Percentiles rank a stretch among this genome's conserved stretches.
These are phyloP conservation scores for Bucco capensis DNA, from an alignment of 2,113 vertebrate species.

Conservation along the genomic window DNA sequence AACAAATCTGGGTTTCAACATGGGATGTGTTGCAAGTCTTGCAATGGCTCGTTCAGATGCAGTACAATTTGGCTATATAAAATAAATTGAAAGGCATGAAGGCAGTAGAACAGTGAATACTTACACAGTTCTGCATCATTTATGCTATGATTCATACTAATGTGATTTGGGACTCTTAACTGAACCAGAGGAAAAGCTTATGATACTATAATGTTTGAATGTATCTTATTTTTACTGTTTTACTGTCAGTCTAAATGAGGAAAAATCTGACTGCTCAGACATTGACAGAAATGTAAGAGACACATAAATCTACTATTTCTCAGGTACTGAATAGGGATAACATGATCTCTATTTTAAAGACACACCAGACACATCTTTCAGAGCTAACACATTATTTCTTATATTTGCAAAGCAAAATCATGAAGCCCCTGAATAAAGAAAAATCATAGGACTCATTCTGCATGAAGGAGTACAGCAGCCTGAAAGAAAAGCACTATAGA, in stretches of 20 bases:
- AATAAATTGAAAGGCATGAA: neutral
- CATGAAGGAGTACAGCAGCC: neutral
- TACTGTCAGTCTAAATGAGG: neutral
- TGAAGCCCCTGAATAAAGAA: neutral
- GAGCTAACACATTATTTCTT: neutral
- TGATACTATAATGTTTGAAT: neutral
- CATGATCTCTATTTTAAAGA: neutral
- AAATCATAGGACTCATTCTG: neutral
- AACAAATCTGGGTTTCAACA: conserved; percentile 83
- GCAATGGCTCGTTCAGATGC: conserved; percentile 82
- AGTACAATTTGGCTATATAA: conserved; percentile 74
- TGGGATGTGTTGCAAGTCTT: conserved; percentile 84
- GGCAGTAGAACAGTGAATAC: neutral
- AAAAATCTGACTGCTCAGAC: neutral
- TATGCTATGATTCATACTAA: neutral
- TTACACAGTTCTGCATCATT: neutral
- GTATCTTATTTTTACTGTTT: neutral
- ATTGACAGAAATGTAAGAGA: fast-evolving
- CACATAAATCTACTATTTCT: neutral
- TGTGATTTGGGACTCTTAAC: neutral
- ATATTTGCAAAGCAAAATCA: neutral
- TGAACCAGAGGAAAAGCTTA: neutral
- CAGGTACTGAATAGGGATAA: neutral
- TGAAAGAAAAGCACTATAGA: neutral
- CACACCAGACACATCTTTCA: neutral